These are phyloP conservation scores for Caranx ignobilis DNA, from an alignment of 2,113 vertebrate species.

Conservation along the genomic window DNA sequence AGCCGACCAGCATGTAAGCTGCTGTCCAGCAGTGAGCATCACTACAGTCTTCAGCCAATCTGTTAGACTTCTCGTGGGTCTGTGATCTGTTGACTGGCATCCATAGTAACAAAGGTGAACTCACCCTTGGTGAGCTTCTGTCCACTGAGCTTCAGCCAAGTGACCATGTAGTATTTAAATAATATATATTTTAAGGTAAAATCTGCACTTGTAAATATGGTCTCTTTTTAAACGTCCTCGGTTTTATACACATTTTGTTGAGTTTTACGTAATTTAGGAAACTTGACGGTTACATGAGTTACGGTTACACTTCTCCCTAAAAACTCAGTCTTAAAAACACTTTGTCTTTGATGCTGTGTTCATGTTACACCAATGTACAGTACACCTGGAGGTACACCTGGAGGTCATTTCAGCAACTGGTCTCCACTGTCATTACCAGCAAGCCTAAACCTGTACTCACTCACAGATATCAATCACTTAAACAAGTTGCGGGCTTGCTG, in stretches of 20 bases:
- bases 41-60: neutral
- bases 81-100: conserved; percentile 28
- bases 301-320: conserved; percentile 19
- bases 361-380: neutral
- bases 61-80: conserved; percentile 16
- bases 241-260: conserved; percentile 58
- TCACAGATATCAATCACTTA: neutral
- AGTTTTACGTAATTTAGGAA: conserved; percentile 47
- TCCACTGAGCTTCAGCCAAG: conserved; percentile 37
- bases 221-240: conserved; percentile 50
- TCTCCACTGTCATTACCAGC: neutral
- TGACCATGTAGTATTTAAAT: conserved; percentile 69
- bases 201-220: conserved; percentile 73
- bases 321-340: conserved; percentile 6
- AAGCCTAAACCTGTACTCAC: neutral
- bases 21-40: neutral
- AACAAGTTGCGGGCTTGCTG: neutral
- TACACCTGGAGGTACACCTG: neutral
- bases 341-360: conserved; percentile 20
- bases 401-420: neutral
- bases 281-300: conserved; percentile 40
- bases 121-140: conserved; percentile 29
- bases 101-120: conserved; percentile 14
- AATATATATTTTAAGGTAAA: conserved; percentile 70
- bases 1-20: conserved; percentile 88